These are phyloP conservation scores for Chaetops frenatus DNA, from an alignment of 2,113 vertebrate genomes.

Conservation along the genomic window DNA sequence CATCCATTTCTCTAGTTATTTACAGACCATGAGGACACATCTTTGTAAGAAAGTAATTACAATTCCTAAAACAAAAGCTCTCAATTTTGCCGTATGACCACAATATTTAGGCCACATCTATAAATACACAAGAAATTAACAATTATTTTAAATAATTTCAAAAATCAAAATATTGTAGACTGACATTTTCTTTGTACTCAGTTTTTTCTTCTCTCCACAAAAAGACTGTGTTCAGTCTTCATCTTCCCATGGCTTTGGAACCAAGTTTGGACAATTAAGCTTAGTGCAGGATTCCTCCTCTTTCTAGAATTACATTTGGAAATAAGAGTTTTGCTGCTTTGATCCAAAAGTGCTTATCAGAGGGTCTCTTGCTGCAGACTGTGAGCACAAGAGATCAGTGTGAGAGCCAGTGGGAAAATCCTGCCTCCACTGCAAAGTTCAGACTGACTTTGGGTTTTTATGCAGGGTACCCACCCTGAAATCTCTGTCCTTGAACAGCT, in stretches of 20 bases:
- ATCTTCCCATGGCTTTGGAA: not conserved
- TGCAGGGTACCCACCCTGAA: not conserved
- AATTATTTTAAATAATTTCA: not conserved
- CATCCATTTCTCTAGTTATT: not conserved
- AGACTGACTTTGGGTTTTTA: not conserved
- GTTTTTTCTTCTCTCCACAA: not conserved
- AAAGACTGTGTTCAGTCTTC: not conserved
- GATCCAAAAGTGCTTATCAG: not conserved
- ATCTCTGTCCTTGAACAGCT: not conserved
- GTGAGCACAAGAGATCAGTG: not conserved
- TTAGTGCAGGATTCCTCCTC: not conserved
- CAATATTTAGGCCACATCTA: not conserved
- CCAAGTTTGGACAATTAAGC: not conserved
- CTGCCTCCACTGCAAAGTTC: not conserved
- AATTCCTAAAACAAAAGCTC: not conserved
- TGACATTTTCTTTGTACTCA: not conserved
- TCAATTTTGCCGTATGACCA: not conserved
- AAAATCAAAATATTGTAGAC: not conserved
- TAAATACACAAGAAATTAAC: not conserved
- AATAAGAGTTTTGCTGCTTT: not conserved
- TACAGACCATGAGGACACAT: not conserved
- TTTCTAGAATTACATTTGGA: not conserved
- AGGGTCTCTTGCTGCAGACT: not conserved
- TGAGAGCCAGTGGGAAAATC: not conserved
- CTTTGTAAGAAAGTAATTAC: not conserved